Evolutionary conservation across 2,113 vertebrate genomes (phyloP).

Genomic region (Podilymbus podiceps): DNA sequence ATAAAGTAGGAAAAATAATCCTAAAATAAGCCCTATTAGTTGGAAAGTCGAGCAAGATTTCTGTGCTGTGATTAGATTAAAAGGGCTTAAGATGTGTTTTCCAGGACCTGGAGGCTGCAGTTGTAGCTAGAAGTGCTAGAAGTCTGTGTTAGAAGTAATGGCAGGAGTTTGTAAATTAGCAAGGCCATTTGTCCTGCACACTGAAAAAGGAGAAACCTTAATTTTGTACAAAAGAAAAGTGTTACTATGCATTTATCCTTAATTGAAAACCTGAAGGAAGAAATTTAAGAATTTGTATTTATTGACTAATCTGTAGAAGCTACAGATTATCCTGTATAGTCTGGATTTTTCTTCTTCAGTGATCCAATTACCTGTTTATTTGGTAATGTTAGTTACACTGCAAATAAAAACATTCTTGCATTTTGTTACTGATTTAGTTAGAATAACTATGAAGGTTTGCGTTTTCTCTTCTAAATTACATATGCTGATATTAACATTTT

Average conservation of each 20-base stretch:
- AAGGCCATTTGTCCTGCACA: not conserved
- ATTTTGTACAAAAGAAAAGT: not conserved
- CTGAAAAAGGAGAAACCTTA: not conserved
- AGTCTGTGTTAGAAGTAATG: not conserved
- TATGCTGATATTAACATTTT: not conserved
- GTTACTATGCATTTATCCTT: not conserved
- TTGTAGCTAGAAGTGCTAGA: not conserved
- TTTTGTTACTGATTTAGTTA: not conserved
- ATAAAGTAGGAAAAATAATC: not conserved
- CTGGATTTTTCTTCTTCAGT: not conserved
- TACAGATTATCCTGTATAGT: not conserved
- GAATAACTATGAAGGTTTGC: not conserved
- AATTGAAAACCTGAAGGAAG: not conserved
- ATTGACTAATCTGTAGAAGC: not conserved
- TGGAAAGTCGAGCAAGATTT: not conserved
- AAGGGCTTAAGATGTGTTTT: not conserved
- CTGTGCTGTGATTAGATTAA: not conserved
- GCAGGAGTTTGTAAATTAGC: not conserved
- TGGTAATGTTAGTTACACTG: not conserved
- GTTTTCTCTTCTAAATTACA: not conserved
- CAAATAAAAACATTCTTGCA: not conserved
- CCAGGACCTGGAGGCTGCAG: not conserved
- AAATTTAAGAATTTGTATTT: not conserved
- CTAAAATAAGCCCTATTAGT: rapidly evolving
- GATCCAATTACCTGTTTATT: not conserved